Percentiles rank a stretch among this genome's conserved stretches.
phyloP scores from a whole-genome alignment of 2,797 vertebrate genomes.

The Melopsittacus undulatus region DNA sequence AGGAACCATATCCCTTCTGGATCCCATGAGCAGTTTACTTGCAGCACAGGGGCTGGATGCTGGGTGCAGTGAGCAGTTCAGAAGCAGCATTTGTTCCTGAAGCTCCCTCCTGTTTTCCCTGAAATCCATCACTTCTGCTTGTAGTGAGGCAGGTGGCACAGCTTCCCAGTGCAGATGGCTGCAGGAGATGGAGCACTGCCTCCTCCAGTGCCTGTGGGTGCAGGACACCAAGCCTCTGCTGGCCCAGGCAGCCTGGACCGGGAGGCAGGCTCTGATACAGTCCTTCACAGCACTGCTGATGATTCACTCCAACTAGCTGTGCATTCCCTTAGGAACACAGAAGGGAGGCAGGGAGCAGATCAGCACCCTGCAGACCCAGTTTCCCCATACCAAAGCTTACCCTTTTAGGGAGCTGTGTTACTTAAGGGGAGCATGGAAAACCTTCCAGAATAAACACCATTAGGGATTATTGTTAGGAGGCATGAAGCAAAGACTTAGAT shows the following conservation, averaged over 20 bases:
- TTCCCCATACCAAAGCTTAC: neutral
- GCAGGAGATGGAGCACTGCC: neutral
- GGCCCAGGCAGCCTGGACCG: accelerated
- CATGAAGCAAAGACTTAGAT: neutral
- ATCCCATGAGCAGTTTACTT: neutral
- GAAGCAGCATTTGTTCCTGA: neutral
- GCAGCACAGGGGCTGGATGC: accelerated
- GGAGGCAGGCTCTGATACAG: neutral
- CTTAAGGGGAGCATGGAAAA: neutral
- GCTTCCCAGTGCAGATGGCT: neutral
- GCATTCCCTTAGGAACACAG: slow-evolving; percentile 7
- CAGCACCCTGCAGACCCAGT: neutral
- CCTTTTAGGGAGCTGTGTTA: neutral
- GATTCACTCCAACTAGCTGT: neutral
- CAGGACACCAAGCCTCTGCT: neutral
- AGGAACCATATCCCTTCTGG: neutral
- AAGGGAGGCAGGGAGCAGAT: neutral
- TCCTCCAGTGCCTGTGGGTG: neutral
- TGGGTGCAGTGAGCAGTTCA: accelerated
- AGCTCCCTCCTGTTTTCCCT: neutral
- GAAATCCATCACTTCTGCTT: neutral
- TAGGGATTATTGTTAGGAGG: neutral
- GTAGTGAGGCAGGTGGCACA: neutral
- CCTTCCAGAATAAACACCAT: neutral
- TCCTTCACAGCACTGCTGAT: neutral